Evolutionary conservation across 2,797 vertebrate genomes (phyloP), one percentile per base, ranked within the genome.

Genomic region (Bradypodion pumilum): DNA sequence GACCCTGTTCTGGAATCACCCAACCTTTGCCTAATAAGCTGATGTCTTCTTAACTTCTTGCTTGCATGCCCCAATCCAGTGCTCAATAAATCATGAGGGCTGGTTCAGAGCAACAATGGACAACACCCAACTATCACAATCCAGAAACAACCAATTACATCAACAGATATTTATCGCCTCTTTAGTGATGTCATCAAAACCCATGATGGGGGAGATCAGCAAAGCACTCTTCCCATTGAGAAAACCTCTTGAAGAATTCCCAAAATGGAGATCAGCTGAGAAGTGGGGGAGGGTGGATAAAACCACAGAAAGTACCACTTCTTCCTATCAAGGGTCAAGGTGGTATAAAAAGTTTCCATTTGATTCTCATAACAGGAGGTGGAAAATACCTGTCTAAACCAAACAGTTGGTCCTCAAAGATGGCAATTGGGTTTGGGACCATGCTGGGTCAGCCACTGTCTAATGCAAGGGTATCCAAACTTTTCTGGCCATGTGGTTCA

Each of bases 81-180:
- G 96, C 97, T 98, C 97, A 98, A 99, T 98, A 98, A 98, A 98
- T 97, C 95, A 97, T 94, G 97, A 94, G 95, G 94, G 96, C 94
- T 95, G 92, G 94, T 95, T 94, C 93, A 95, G 95, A 96, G 93
- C 93, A 92, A 92, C 92, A 91, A 94, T 95, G 96, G 95, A 96
- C 95, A 94, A 94, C 95, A 94, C 95, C 95, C 94, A 94, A 94
- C 95, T 94, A 95, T 94, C 95, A 94, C 95, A 95, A 95, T 95
- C 94, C 94, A 89, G 94, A 94, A 94, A 95, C 95, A 94, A 95
- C 96, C 96, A 97, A 97, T 97, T 96, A 96, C 95, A 95, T 95
- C 95, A 95, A 95, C 95, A 96, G 95, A 96, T 96, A 96, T 95
- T 96, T 96, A 97, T 96, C 94, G 94, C 95, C 94, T 96, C 94